Percentiles rank a stretch among this genome's conserved stretches.
These are phyloP conservation scores for Cepphus grylle DNA, from an alignment of 2,113 vertebrate species.

Conservation along the genomic window DNA sequence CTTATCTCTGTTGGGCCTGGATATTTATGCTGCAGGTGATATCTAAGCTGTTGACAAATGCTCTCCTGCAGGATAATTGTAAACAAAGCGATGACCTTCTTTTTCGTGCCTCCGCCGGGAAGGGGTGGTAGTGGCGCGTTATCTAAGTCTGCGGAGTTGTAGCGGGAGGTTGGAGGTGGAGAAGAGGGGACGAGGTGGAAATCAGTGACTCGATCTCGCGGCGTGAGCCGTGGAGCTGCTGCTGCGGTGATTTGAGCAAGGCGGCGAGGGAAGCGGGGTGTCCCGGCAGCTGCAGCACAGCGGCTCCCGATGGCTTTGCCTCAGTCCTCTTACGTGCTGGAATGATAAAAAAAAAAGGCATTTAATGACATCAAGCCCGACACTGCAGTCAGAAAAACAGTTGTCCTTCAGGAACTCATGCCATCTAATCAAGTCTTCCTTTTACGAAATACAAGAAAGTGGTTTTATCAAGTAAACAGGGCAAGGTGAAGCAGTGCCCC, in stretches of 20 bases:
- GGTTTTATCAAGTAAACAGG: background rate
- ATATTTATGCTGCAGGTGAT: slow-evolving; percentile 51
- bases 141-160: background rate
- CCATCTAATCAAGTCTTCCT: background rate
- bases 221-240: background rate
- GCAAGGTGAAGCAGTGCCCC: background rate
- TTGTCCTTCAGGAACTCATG: background rate
- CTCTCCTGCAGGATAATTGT: slow-evolving; percentile 5
- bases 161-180: background rate
- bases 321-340: rapidly evolving
- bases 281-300: rapidly evolving
- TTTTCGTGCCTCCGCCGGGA: background rate
- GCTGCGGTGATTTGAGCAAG: background rate
- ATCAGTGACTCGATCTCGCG: background rate
- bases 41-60: slow-evolving; percentile 33
- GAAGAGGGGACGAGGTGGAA: background rate
- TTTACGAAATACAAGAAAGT: background rate
- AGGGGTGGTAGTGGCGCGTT: background rate
- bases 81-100: slow-evolving; percentile 9
- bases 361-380: background rate
- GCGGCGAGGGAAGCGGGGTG: rapidly evolving
- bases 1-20: slow-evolving; percentile 34
- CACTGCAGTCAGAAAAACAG: background rate
- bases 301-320: background rate
- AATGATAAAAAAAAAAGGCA: background rate